phyloP scores from a whole-genome alignment of 2,113 vertebrate genomes.

The Sapajus apella region DNA sequence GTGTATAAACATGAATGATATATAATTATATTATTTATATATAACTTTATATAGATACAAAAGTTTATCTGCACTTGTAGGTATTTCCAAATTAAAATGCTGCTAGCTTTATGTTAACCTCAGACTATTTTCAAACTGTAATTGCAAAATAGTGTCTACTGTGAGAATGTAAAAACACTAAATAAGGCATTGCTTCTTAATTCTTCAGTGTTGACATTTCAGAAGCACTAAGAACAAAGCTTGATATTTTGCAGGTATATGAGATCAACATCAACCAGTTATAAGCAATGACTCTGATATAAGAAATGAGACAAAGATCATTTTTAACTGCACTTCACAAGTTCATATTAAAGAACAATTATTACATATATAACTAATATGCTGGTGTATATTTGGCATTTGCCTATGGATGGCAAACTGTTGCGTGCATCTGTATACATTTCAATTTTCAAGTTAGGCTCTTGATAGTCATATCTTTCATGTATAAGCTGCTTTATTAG shows the following conservation, averaged over 20 bases:
- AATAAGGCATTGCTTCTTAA: neutral
- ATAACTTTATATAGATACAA: neutral
- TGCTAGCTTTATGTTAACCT: neutral
- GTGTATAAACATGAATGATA: neutral
- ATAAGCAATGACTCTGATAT: neutral
- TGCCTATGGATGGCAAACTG: neutral
- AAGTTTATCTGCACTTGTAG: neutral
- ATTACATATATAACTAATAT: neutral
- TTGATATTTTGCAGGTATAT: neutral
- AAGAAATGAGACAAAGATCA: neutral
- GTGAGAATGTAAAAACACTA: neutral
- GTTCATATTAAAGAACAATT: neutral
- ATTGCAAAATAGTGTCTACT: neutral
- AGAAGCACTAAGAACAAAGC: neutral
- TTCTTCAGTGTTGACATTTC: neutral
- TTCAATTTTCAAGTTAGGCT: neutral
- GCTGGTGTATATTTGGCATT: neutral
- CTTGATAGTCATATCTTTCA: neutral
- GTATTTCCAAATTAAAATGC: neutral
- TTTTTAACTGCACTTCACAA: neutral
- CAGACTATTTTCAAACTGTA: neutral
- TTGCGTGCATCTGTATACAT: neutral
- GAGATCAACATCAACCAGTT: neutral
- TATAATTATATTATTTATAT: neutral
- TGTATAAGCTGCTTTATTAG: neutral